Conservation (phyloP, 1,140 invertebrate genomes). For the Bombus sylvicola region DNA sequence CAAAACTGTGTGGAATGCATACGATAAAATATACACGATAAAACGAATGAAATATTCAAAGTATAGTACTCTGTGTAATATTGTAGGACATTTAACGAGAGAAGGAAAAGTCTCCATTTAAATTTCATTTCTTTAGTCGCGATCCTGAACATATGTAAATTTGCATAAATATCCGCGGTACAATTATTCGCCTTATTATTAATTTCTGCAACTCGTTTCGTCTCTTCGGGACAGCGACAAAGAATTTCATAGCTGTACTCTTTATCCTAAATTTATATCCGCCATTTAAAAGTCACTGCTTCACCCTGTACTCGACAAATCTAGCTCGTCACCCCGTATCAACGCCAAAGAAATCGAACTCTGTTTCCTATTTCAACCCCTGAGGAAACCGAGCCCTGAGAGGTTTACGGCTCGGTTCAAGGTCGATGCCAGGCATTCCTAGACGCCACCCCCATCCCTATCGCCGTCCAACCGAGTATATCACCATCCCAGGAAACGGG, state of each 20-base stretch:
- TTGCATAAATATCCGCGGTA: background rate
- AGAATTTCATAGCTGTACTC: background rate
- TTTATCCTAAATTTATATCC: background rate
- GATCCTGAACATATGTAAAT: background rate
- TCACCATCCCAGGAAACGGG: slow-evolving; percentile 56
- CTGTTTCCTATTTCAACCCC: background rate
- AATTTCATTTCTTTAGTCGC: background rate
- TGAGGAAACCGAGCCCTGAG: background rate
- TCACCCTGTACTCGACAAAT: background rate
- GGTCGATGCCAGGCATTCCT: slow-evolving; percentile 62
- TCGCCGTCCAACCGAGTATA: slow-evolving; percentile 46
- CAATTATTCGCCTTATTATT: background rate
- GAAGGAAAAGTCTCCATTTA: background rate
- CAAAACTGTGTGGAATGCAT: background rate
- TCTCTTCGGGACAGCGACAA: too few species aligned
- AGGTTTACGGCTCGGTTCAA: slow-evolving; percentile 53
- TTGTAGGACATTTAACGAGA: background rate
- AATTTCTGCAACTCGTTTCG: background rate
- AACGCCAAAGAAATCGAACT: background rate
- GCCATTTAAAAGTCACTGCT: slow-evolving; percentile 18
- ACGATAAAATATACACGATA: too few species aligned
- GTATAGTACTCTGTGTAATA: background rate
- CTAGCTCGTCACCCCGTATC: background rate
- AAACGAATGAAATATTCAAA: background rate
- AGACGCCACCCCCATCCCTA: slow-evolving; percentile 40